Base-by-base conservation (phyloP, 2,888 invertebrate species). In the Tigriopus californicus region DNA sequence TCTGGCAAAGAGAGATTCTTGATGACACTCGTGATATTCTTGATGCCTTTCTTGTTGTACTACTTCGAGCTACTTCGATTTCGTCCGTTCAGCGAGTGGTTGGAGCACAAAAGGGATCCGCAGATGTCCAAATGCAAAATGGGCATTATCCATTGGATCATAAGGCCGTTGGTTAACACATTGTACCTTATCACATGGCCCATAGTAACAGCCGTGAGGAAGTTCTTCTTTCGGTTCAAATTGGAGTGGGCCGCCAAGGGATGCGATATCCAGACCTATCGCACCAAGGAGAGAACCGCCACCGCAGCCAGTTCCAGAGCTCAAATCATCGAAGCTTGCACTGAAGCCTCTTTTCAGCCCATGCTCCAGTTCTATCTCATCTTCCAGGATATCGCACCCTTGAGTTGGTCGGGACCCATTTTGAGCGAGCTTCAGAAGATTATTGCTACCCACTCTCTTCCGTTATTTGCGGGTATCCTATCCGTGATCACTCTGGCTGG, bases 281-380 rank as follows among this genome's bases (percentile, higher is more conserved):
- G 22, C 2, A 20, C 42, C 22, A 20, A 33, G 15, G 20, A 20
- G 15, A 18, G 46, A 20, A 8, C 33, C 15, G 33, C 25, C 20
- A 33, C 46, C 11, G 18, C 46, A 5, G 33, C 33, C 33, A 33
- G 33, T 33, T 33, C 33, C 3, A 15, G 56, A 46, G 20, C 56
- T 12, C 56, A 56, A 46, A n/a, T 56, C 8, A 56, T 56, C 44
- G 56, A 56, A 24, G 56, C 46, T 8, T 56, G 56, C 22, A 56
- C 46, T 15, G 56, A 56, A 15, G 20, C 46, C 12, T 56, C 56
- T 12, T 44, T 56, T 11, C 56, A 56, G 24, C 56, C 56, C 25
- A 44, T 56, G 6, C 18, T 56, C n/a, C 56, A 56, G 22, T 20
- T 56, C 13, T 56, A 56, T 20, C 15, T 56, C 46, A 33, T 56